Evolutionary conservation across 2,888 invertebrate species (phyloP).

Genomic region (Muschampia plurimacula): DNA sequence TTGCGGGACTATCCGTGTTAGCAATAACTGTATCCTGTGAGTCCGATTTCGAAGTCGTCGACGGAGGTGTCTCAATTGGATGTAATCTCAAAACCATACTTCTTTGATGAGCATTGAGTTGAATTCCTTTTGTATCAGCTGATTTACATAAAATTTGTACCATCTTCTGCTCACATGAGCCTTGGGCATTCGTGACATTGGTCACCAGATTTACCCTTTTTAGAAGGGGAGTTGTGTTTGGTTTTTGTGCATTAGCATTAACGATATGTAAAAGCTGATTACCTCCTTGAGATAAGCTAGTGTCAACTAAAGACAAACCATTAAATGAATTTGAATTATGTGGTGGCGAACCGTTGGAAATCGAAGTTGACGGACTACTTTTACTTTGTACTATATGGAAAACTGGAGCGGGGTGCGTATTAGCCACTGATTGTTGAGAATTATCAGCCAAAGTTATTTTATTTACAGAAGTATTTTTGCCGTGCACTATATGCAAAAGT

Average conservation of each 20-base stretch:
- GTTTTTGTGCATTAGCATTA: conserved; percentile 75
- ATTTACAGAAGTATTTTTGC: conserved; percentile 71
- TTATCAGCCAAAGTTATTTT: conserved; percentile 76
- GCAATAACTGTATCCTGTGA: conserved; percentile 61
- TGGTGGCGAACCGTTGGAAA: conserved; percentile 59
- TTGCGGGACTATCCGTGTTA: conserved; percentile 48
- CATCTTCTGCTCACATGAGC: conserved; percentile 81
- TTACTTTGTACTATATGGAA: conserved; percentile 82
- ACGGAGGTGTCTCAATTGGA: conserved; percentile 68
- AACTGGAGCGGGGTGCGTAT: conserved; percentile 68
- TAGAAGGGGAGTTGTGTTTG: conserved; percentile 70
- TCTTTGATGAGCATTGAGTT: conserved; percentile 82
- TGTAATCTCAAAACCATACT: conserved; percentile 81
- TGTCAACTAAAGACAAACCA: conserved; percentile 75
- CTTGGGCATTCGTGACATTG: conserved; percentile 78
- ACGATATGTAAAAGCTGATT: conserved; percentile 82
- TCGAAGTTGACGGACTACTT: conserved; percentile 51
- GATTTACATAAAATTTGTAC: conserved; percentile 88
- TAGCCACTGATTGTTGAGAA: conserved; percentile 73
- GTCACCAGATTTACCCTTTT: conserved; percentile 82
- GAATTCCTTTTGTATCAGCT: conserved; percentile 85
- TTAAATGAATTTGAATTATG: conserved; percentile 67
- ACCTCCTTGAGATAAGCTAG: conserved; percentile 74
- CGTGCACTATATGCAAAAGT: conserved; percentile 80
- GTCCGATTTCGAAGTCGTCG: conserved; percentile 57